Evolutionary conservation across 2,888 invertebrate species (phyloP), one percentile per base, ranked within the genome.

Genomic region (Apodemia hepburni): DNA sequence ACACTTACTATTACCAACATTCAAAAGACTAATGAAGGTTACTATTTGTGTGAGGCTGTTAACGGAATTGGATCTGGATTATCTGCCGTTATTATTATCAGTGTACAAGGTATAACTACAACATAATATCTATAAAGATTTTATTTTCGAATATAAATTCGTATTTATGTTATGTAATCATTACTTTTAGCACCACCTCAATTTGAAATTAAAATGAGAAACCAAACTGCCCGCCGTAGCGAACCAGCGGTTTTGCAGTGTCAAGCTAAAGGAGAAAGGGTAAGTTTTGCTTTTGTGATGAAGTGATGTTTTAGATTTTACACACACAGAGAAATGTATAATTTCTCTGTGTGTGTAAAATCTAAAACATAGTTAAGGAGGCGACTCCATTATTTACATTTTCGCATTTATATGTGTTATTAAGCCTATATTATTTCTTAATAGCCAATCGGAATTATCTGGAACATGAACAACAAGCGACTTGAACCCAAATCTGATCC

Each of bases 11-110:
- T 99, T 77, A 94, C 95, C 74, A 97, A 98, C 77, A 98, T 98
- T 70, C 97, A 97, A 82, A 98, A 98, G 88, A 96, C 95, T 22
- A 98, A 98, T 79, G 97, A 98, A 89, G 98, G 98, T 27, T 97
- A 97, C 80, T 98, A 98, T 84, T 92, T 98, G 57, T 99, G 99
- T 81, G 98, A 98, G 89, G 98, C 98, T 65, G 97, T 97, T 59
- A 99, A 99, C 85, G 97, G 98, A 74, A 98, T 99, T 74, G 98
- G 98, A 67, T 97, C 98, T 67, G 98, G 98, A 76, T 92, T 98
- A 42, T 98, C 98, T 62, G 98, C 98, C 71, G 98, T 98, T 27
- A 97, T 98, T 73, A 94, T 97, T 73, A 96, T 99, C 70, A 97
- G 97, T 72, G 98, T 98, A 51, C 98, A 98, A 93, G 97, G 97